A percentile compares a stretch with the other conserved stretches of the same genome.
These are phyloP conservation scores for Luscinia megarhynchos DNA, from an alignment of 2,797 vertebrate genomes.

Conservation along the genomic window DNA sequence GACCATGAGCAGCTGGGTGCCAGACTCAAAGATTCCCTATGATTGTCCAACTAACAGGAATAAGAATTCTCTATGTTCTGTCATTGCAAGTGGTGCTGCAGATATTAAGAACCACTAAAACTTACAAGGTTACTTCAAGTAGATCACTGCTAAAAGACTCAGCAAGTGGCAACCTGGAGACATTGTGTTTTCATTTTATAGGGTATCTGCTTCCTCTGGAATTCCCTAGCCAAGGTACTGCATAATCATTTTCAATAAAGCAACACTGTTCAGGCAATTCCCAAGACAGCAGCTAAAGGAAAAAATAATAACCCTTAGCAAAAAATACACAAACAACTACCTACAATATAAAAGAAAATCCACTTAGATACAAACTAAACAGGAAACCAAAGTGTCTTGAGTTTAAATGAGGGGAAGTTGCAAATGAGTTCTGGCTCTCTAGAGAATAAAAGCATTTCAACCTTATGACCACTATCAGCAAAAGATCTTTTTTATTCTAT, in stretches of 20 bases:
- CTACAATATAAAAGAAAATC: constrained; percentile 59
- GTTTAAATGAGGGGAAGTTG: constrained; percentile 55
- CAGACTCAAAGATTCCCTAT: background rate
- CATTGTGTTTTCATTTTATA: constrained; percentile 25
- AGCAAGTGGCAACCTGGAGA: background rate
- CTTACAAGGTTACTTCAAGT: background rate
- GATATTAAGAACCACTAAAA: background rate
- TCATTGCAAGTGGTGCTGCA: background rate
- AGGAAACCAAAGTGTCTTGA: constrained; percentile 63
- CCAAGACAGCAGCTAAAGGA: constrained; percentile 44
- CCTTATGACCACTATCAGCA: background rate
- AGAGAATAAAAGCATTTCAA: constrained; percentile 34
- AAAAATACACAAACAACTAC: constrained; percentile 64
- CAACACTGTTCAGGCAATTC: constrained; percentile 50
- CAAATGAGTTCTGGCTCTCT: constrained; percentile 43
- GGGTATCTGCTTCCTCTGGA: constrained; percentile 16
- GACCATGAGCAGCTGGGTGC: background rate
- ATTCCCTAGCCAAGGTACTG: constrained; percentile 21
- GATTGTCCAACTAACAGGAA: background rate
- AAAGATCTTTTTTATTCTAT: background rate
- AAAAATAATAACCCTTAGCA: constrained; percentile 59
- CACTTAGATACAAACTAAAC: constrained; percentile 60
- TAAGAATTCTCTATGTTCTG: background rate
- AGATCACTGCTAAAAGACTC: background rate
- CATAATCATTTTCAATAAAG: constrained; percentile 58